Base-by-base conservation (phyloP, 2,113 vertebrate genomes). In the Calidris pugnax region DNA sequence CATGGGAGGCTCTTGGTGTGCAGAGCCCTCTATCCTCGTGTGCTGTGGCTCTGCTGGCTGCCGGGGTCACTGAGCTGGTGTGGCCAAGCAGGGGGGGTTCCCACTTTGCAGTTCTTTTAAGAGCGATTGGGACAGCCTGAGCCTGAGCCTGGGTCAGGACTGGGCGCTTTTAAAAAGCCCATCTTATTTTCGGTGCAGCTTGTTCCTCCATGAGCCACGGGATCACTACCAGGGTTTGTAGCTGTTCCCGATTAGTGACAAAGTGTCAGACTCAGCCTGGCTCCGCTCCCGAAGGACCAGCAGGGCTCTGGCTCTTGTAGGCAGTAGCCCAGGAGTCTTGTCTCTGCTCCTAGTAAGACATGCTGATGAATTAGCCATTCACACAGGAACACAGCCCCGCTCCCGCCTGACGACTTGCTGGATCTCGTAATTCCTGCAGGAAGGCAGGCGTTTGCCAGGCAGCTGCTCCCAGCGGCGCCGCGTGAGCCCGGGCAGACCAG, bases 61-160 rank as follows among this genome's bases (percentile, higher is more conserved):
- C 78, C 1, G 4, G 37, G 37, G 20, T 14, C 1, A 1, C 48
- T 8, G 2, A 43, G 28, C 48, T 17, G 2, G 62, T 1, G 7
- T 0, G 7, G 63, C 37, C 2, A 5, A 28, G 32, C 15, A 33
- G 14, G 8, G 47, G 1, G 37, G 17, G 13, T 50, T 73, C 17
- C 81, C 37, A 5, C 12, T 45, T 12, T 35, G 13, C 4, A 23
- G 55, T 11, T 85, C 43, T 47, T 72, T 23, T 24, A 6, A 39
- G 37, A 83, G 53, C 62, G 7, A 33, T 7, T 18, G 60, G 27
- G 24, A 64, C 21, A 50, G 76, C 30, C 56, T 12, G 21, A 64
- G 37, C 1, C 5, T 35, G 72, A 48, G 30, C 30, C n/a, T n/a
- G n/a, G n/a, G n/a, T 62, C 73, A 33, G 45, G 21, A 4, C 14